Evolutionary conservation across 2,797 vertebrate genomes (phyloP).

Genomic region (Gastrophryne carolinensis): DNA sequence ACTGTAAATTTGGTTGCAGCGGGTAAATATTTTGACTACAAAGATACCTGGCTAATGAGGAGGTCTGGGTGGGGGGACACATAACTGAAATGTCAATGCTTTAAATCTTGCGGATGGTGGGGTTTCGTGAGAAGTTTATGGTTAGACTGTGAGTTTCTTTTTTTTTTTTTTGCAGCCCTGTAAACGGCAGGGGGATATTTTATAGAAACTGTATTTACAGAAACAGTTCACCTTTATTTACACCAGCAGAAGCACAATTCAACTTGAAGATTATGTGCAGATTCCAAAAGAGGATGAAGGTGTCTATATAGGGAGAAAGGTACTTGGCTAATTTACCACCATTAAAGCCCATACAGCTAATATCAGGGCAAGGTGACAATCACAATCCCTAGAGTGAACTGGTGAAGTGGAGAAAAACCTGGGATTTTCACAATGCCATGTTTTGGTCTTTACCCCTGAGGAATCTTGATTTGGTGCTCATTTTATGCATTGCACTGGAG

Average conservation of each 20-base stretch:
- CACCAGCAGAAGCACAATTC: slow-evolving; percentile 38
- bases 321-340: no score
- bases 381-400: no score
- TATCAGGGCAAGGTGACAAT: no score
- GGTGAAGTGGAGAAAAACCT: no score
- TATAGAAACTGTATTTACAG: slow-evolving; percentile 61
- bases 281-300: no score
- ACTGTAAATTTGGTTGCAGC: slow-evolving; percentile 86
- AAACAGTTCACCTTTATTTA: slow-evolving; percentile 53
- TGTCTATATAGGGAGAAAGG: no score
- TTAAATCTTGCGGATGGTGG: slow-evolving; percentile 68
- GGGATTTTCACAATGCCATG: no score
- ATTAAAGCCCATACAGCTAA: no score
- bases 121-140: slow-evolving; percentile 64
- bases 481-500: no score
- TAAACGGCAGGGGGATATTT: slow-evolving; percentile 60
- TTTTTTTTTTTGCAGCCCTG: slow-evolving; percentile 43
- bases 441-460: no score
- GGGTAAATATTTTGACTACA: slow-evolving; percentile 87
- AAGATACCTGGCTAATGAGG: slow-evolving; percentile 77
- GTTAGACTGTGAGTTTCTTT: slow-evolving; percentile 50
- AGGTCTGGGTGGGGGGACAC: slow-evolving; percentile 60
- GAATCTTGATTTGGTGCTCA: no score
- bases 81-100: slow-evolving; percentile 72
- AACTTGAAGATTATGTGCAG: slow-evolving; percentile 10